These are phyloP conservation scores for Cataglyphis livida DNA, from an alignment of 2,888 invertebrate species.

Conservation along the genomic window DNA sequence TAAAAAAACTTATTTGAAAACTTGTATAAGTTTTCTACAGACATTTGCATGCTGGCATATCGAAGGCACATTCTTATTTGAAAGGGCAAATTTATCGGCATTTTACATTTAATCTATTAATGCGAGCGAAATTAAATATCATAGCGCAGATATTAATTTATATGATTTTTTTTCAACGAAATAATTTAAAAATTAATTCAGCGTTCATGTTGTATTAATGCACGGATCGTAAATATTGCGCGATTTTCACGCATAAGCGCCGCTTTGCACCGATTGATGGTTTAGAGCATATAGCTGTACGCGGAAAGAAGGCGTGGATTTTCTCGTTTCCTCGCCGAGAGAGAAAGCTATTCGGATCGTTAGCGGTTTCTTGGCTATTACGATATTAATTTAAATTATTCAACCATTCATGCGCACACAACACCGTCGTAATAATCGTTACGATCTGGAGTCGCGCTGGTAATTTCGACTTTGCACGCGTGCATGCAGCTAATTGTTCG, in stretches of 20 bases:
- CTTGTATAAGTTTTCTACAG: background rate
- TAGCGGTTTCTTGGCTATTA: slow-evolving; percentile 69
- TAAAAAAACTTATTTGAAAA: background rate
- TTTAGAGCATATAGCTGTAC: background rate
- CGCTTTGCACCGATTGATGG: background rate
- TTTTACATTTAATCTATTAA: slow-evolving; percentile 10
- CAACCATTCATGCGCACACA: slow-evolving; percentile 70
- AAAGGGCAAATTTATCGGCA: background rate
- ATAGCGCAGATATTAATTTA: slow-evolving; percentile 16
- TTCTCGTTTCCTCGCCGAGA: slow-evolving; percentile 22
- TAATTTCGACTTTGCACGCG: slow-evolving; percentile 64
- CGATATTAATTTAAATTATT: slow-evolving; percentile 82
- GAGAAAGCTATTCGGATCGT: slow-evolving; percentile 59
- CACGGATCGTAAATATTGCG: slow-evolving; percentile 23
- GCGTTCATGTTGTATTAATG: background rate
- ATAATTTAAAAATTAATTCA: slow-evolving; percentile 15
- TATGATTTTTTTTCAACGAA: slow-evolving; percentile 8
- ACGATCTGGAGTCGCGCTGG: slow-evolving; percentile 54
- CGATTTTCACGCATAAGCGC: slow-evolving; percentile 2
- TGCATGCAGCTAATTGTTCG: slow-evolving; percentile 79
- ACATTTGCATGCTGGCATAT: background rate
- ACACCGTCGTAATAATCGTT: slow-evolving; percentile 67
- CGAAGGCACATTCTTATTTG: slow-evolving; percentile 4
- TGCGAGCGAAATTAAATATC: slow-evolving; percentile 10
- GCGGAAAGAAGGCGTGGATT: slow-evolving; percentile 1